Percentiles rank a stretch among this genome's conserved stretches.
phyloP scores from a whole-genome alignment of 1,140 invertebrate species.

The Andrena cerasifolii region DNA sequence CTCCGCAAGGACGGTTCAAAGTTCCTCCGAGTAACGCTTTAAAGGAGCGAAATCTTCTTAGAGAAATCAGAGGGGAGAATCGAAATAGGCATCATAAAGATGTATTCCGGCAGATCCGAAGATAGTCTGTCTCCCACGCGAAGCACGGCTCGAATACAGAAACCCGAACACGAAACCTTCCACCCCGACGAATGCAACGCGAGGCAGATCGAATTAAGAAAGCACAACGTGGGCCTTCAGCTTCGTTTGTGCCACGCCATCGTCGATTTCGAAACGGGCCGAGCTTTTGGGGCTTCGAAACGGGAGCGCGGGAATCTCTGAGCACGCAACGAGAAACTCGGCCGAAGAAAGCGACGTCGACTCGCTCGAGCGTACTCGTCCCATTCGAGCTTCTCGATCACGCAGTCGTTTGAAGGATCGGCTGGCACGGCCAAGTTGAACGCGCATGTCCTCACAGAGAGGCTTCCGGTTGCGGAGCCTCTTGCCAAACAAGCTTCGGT shows the following conservation, averaged over 20 bases:
- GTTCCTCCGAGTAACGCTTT: too few species aligned
- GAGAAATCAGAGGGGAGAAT: too few species aligned
- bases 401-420: conserved; percentile 2
- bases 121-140: conserved; percentile 17
- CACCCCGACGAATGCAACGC: conserved; percentile 71
- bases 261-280: too few species aligned
- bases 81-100: neutral
- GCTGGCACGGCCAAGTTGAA: conserved; percentile 75
- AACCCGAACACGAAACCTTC: conserved; percentile 74
- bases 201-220: conserved; percentile 69
- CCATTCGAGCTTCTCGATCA: conserved; percentile 19
- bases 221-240: conserved; percentile 81
- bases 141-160: conserved; percentile 56
- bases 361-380: conserved; percentile 23
- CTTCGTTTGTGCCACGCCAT: conserved; percentile 60
- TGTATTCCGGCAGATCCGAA: neutral
- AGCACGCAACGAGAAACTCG: conserved; percentile 20
- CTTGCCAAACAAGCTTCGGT: conserved; percentile 80
- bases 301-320: neutral
- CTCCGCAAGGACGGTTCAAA: too few species aligned
- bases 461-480: conserved; percentile 78
- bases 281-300: neutral
- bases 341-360: conserved; percentile 12
- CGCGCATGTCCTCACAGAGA: conserved; percentile 83
- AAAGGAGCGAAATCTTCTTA: too few species aligned